Evolutionary conservation across 2,113 vertebrate genomes (phyloP).

Genomic region (Oostethus manadensis): DNA sequence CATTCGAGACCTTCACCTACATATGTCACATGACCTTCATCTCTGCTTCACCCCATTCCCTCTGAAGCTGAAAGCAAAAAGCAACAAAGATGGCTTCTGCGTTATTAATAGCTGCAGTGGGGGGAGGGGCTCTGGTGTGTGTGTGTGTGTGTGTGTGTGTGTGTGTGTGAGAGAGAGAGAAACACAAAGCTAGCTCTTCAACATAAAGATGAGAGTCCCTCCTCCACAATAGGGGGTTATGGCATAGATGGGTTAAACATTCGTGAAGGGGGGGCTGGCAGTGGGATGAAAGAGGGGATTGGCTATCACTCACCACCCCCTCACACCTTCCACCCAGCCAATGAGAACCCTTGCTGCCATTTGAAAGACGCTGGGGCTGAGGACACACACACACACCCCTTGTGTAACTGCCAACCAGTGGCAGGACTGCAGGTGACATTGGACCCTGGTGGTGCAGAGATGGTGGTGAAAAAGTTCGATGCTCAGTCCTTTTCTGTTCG

Average conservation of each 20-base stretch:
- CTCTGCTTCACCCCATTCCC: too few species aligned
- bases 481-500: conserved; percentile 26
- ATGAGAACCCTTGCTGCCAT: conserved; percentile 28
- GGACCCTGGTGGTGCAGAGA: too few species aligned
- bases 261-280: conserved; percentile 22
- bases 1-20: too few species aligned
- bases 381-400: not conserved
- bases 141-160: too few species aligned
- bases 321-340: conserved; percentile 25
- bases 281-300: conserved; percentile 10
- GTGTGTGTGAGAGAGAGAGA: too few species aligned
- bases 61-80: not conserved
- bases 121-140: too few species aligned
- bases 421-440: conserved; percentile 10
- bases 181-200: too few species aligned
- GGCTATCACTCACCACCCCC: conserved; percentile 29
- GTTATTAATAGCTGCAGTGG: conserved; percentile 54
- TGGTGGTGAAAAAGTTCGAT: too few species aligned
- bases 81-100: conserved; percentile 35
- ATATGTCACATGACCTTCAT: too few species aligned
- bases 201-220: not conserved
- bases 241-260: conserved; percentile 21
- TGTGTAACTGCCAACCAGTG: not conserved
- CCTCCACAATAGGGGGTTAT: not conserved
- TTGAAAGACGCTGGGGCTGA: conserved; percentile 37